Conservation (phyloP, 2,113 vertebrate genomes). For the Garra rufa region DNA sequence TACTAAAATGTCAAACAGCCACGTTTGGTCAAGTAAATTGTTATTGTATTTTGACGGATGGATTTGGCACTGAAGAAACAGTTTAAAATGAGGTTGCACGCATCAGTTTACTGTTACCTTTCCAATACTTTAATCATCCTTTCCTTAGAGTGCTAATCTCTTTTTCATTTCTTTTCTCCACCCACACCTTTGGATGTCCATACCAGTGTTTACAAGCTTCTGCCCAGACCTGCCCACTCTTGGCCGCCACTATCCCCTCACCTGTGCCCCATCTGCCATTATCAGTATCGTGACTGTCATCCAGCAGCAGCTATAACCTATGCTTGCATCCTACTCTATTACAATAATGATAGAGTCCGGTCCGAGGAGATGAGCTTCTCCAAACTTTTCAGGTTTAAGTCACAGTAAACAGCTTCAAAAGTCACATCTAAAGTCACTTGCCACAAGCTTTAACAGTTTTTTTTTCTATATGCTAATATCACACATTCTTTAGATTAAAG, state of each 20-base stretch:
- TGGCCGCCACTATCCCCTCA: not conserved
- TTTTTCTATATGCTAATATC: not conserved
- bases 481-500: not conserved
- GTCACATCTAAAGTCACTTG: too few relatives aligned
- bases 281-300: not conserved
- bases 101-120: not conserved
- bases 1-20: conserved; percentile 22
- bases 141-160: not conserved
- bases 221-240: not conserved
- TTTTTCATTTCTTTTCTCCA: not conserved
- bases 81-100: conserved; percentile 7
- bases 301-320: not conserved
- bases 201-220: not conserved
- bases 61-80: not conserved
- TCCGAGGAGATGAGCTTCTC: not conserved
- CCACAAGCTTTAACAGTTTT: too few relatives aligned
- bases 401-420: not conserved
- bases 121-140: too few relatives aligned
- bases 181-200: not conserved
- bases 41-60: conserved; percentile 14
- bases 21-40: not conserved
- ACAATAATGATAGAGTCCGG: not conserved
- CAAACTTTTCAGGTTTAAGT: not conserved
- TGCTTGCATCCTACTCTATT: not conserved
- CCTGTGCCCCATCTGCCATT: not conserved